A percentile compares a stretch with the other conserved stretches of the same genome.
These are phyloP conservation scores for Rhamnusium bicolor DNA, from an alignment of 2,888 invertebrate genomes.

Conservation along the genomic window DNA sequence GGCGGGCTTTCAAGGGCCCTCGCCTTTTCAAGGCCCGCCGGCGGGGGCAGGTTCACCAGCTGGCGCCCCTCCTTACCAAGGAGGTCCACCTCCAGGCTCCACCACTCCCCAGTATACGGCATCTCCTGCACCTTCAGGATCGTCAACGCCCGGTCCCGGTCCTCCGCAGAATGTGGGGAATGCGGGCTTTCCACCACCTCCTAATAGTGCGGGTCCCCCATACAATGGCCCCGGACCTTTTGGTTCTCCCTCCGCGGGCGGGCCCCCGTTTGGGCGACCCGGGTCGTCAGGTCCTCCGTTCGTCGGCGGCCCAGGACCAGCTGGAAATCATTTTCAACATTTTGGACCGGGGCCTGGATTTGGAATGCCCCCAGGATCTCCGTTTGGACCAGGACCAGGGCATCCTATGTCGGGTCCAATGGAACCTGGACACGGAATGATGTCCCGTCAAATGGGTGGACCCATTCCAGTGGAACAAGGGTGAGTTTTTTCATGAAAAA, in stretches of 20 bases:
- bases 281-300: constrained; percentile 83
- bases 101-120: constrained; percentile 89
- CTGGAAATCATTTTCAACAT: constrained; percentile 79
- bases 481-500: no score
- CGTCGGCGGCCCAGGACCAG: constrained; percentile 77
- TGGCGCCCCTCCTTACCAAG: constrained; percentile 79
- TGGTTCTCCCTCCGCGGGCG: constrained; percentile 79
- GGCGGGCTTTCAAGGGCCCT: constrained; percentile 71
- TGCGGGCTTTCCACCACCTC: constrained; percentile 74
- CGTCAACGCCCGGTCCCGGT: constrained; percentile 86
- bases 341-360: constrained; percentile 77
- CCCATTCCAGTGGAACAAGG: constrained; percentile 88
- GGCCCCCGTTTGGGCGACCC: constrained; percentile 77
- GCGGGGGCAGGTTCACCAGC: constrained; percentile 75
- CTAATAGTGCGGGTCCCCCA: constrained; percentile 76
- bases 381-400: constrained; percentile 78
- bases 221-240: constrained; percentile 80
- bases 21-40: constrained; percentile 79
- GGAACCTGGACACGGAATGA: constrained; percentile 76
- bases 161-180: constrained; percentile 74
- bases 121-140: constrained; percentile 87
- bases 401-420: constrained; percentile 78
- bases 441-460: constrained; percentile 77
- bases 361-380: constrained; percentile 81
- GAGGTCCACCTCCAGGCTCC: constrained; percentile 82